These are phyloP conservation scores for Phyllotis vaccarum DNA, from an alignment of 2,797 vertebrate genomes.

Conservation along the genomic window DNA sequence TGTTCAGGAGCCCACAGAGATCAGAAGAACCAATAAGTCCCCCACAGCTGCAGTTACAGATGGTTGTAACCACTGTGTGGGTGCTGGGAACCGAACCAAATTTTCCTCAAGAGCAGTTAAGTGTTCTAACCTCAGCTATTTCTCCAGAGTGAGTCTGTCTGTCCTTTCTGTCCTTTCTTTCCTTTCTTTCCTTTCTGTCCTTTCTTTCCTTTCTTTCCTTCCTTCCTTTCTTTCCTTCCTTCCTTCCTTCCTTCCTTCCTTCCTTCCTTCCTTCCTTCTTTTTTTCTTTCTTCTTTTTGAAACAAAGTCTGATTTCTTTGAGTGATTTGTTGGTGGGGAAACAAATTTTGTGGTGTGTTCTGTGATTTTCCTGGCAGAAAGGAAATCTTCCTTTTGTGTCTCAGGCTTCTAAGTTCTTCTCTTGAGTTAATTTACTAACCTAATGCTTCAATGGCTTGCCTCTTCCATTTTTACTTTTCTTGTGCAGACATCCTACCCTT, in stretches of 20 bases:
- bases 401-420: neutral
- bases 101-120: neutral
- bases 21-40: neutral
- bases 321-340: neutral
- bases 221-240: too few relatives aligned
- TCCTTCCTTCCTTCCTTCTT: too few relatives aligned
- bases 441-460: neutral
- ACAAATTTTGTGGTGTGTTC: neutral
- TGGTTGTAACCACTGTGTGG: neutral
- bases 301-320: slow-evolving; percentile 21
- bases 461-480: neutral
- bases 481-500: neutral
- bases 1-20: neutral
- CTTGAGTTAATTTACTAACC: neutral
- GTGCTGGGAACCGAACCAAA: neutral
- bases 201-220: too few relatives aligned
- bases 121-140: neutral
- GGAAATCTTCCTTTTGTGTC: slow-evolving; percentile 9
- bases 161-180: too few relatives aligned
- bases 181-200: too few relatives aligned
- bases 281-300: neutral
- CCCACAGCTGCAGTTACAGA: neutral
- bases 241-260: too few relatives aligned
- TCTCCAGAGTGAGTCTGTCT: neutral
- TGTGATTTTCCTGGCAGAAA: neutral